phyloP scores from a whole-genome alignment of 2,113 vertebrate species.

The Melanerpes aurifrons region DNA sequence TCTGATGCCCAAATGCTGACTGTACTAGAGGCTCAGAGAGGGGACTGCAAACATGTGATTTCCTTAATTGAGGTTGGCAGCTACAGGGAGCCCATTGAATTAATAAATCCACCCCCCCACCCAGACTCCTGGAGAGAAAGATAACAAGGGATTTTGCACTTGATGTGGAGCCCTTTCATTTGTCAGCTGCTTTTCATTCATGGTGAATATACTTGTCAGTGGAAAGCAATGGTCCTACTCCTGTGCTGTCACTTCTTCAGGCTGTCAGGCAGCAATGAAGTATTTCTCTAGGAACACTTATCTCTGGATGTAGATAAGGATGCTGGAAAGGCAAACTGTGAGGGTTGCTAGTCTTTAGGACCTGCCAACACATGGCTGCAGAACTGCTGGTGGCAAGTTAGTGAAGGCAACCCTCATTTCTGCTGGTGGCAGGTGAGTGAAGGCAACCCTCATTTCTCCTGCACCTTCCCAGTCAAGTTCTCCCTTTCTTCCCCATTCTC shows the following conservation, averaged over 20 bases:
- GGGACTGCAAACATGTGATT: slow-evolving; percentile 49
- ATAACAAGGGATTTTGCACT: slow-evolving; percentile 59
- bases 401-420: background rate
- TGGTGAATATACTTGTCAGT: slow-evolving; percentile 1
- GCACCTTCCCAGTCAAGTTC: background rate
- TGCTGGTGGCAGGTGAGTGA: background rate
- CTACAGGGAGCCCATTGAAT: slow-evolving; percentile 52
- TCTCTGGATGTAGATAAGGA: background rate
- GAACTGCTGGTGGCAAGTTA: background rate
- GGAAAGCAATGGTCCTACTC: background rate
- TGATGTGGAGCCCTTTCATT: slow-evolving; percentile 40
- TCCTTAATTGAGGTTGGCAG: slow-evolving; percentile 68
- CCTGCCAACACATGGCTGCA: background rate
- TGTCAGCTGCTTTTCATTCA: slow-evolving; percentile 47
- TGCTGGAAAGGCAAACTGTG: background rate
- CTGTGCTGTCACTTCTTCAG: background rate
- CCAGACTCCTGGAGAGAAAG: slow-evolving; percentile 46
- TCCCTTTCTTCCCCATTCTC: background rate
- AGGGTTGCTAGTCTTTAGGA: background rate
- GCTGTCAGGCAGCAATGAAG: background rate
- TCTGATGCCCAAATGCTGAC: slow-evolving; percentile 62
- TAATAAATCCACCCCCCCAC: slow-evolving; percentile 35
- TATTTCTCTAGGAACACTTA: background rate
- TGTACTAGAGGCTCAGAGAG: slow-evolving; percentile 24
- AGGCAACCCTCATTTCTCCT: background rate